Conservation (phyloP, 2,797 vertebrate genomes). For the Coccyzus lansbergi region DNA sequence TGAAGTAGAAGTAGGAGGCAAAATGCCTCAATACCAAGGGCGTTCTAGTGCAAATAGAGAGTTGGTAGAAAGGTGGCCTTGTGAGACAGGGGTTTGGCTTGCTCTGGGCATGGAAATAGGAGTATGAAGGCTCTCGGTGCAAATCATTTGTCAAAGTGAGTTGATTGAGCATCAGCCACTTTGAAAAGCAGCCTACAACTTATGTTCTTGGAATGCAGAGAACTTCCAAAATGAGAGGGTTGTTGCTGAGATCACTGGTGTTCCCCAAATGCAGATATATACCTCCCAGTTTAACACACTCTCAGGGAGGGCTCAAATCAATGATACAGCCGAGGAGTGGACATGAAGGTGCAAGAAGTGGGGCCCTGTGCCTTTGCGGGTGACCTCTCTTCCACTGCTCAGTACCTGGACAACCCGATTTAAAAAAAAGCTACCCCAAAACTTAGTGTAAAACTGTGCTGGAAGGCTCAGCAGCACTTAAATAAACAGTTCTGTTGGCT, state of each 20-base stretch:
- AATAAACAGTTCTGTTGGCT: neutral
- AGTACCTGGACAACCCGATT: neutral
- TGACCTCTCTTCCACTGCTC: neutral
- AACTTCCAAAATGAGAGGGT: neutral
- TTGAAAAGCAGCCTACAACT: rapidly evolving
- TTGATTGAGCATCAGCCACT: neutral
- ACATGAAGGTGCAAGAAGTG: rapidly evolving
- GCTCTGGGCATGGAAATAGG: neutral
- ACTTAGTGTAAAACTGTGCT: neutral
- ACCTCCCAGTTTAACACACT: too few relatives aligned
- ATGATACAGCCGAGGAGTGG: neutral
- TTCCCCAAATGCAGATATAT: neutral
- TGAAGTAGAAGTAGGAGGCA: rapidly evolving
- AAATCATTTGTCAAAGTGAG: neutral
- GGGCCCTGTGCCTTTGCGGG: neutral
- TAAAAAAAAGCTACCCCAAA: neutral
- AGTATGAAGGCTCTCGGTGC: neutral
- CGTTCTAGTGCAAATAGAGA: neutral
- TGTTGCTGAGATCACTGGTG: neutral
- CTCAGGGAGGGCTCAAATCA: neutral
- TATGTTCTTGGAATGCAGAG: neutral
- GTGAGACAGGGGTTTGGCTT: neutral
- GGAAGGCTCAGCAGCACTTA: neutral
- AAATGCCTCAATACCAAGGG: neutral
- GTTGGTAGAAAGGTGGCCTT: neutral